Evolutionary conservation across 2,888 invertebrate species (phyloP).

Genomic region (Arge pagana): DNA sequence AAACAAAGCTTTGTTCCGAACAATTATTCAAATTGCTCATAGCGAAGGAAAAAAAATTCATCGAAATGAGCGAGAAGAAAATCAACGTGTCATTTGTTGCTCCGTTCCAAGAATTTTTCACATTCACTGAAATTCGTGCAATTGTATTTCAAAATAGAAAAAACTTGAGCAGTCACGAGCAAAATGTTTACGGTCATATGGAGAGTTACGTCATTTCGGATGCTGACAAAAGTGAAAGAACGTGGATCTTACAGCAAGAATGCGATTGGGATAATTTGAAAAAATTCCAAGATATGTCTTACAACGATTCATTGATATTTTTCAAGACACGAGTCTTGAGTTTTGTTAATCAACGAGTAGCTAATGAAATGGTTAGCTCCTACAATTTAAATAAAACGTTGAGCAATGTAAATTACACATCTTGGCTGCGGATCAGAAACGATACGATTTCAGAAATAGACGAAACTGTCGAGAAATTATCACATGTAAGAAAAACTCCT

Average conservation of each 20-base stretch:
- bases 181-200: not conserved
- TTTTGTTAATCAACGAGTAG: not conserved
- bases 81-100: not conserved
- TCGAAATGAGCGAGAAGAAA: not conserved
- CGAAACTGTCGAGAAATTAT: not conserved
- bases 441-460: slow-evolving; percentile 2
- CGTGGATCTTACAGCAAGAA: slow-evolving; percentile 13
- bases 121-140: not conserved
- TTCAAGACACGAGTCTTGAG: slow-evolving; percentile 3
- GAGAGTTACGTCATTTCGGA: not conserved
- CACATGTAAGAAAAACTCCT: not conserved
- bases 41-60: not conserved
- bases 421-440: slow-evolving; percentile 4
- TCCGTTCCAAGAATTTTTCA: slow-evolving; percentile 11
- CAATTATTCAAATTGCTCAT: not conserved
- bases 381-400: not conserved
- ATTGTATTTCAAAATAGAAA: slow-evolving; percentile 5
- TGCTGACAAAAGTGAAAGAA: slow-evolving; percentile 6
- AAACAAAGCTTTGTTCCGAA: not conserved
- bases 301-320: not conserved
- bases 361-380: not conserved
- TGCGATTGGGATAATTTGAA: slow-evolving; percentile 12
- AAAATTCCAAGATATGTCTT: not conserved
- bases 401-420: not conserved
- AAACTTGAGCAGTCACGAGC: slow-evolving; percentile 7